Conservation (phyloP, 2,797 vertebrate species). For the Holocentrus rufus region DNA sequence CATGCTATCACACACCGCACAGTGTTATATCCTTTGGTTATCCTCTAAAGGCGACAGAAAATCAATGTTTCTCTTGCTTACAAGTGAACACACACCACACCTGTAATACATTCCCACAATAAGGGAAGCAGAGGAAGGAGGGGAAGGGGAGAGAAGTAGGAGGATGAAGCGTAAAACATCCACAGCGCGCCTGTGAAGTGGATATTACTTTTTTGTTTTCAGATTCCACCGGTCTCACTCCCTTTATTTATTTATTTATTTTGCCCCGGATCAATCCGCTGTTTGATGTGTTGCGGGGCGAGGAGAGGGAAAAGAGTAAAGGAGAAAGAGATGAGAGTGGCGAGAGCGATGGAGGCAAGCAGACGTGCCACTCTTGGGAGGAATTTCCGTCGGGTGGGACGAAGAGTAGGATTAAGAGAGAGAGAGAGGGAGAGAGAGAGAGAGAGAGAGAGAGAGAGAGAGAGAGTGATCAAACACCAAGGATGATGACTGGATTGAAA, state of each 20-base stretch:
- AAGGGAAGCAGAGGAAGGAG: constrained; percentile 40
- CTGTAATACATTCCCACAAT: constrained; percentile 72
- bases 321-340: constrained; percentile 19
- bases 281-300: constrained; percentile 59
- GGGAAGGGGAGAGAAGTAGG: constrained; percentile 9
- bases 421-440: background rate
- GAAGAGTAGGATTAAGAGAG: constrained; percentile 8
- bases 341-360: background rate
- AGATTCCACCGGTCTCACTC: constrained; percentile 38
- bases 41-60: constrained; percentile 68
- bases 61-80: constrained; percentile 71
- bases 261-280: constrained; percentile 46
- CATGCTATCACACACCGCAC: constrained; percentile 36
- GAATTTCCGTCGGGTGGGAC: constrained; percentile 17
- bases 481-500: background rate
- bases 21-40: constrained; percentile 68
- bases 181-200: constrained; percentile 56
- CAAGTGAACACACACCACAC: constrained; percentile 62
- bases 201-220: constrained; percentile 68
- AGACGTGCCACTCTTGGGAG: constrained; percentile 33
- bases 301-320: background rate
- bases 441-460: background rate
- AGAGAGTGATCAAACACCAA: background rate
- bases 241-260: constrained; percentile 30
- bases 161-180: constrained; percentile 50